These are phyloP conservation scores for Icerya purchasi DNA, from an alignment of 2,888 invertebrate species.

Conservation along the genomic window DNA sequence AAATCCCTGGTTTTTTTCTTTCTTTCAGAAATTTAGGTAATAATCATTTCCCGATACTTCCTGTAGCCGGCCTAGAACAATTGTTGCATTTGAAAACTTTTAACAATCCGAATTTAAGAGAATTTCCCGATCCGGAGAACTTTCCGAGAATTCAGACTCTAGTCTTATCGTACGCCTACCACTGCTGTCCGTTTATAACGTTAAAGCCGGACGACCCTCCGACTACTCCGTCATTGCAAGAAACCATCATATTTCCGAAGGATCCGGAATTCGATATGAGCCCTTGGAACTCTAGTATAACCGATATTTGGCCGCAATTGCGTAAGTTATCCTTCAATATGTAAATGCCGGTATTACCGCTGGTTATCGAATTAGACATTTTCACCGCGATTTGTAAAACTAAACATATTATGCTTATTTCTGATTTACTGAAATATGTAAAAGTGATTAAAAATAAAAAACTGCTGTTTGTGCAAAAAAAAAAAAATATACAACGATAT, in stretches of 20 bases:
- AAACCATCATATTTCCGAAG: slow-evolving; percentile 42
- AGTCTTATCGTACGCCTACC: slow-evolving; percentile 81
- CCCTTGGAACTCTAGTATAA: slow-evolving; percentile 55
- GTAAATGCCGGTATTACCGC: too few species aligned
- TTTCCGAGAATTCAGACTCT: slow-evolving; percentile 56
- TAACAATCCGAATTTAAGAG: slow-evolving; percentile 67
- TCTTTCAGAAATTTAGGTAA: slow-evolving; percentile 70
- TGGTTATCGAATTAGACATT: too few species aligned
- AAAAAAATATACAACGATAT: too few species aligned
- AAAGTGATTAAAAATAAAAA: too few species aligned
- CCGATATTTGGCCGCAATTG: slow-evolving; percentile 63
- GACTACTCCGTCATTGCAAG: slow-evolving; percentile 31
- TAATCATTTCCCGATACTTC: slow-evolving; percentile 64
- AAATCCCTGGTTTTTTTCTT: too few species aligned
- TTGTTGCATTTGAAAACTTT: slow-evolving; percentile 73
- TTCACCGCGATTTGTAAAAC: too few species aligned
- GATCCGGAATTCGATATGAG: slow-evolving; percentile 47
- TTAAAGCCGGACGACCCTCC: slow-evolving; percentile 32
- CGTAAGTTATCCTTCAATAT: slow-evolving; percentile 37
- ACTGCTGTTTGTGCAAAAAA: too few species aligned
- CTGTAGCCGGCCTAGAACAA: slow-evolving; percentile 55
- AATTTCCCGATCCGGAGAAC: slow-evolving; percentile 66
- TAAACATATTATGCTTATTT: too few species aligned
- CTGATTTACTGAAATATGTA: background rate
- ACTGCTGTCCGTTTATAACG: slow-evolving; percentile 77